Base-by-base conservation (phyloP, 2,888 invertebrate genomes). In the Coenonympha glycerion region DNA sequence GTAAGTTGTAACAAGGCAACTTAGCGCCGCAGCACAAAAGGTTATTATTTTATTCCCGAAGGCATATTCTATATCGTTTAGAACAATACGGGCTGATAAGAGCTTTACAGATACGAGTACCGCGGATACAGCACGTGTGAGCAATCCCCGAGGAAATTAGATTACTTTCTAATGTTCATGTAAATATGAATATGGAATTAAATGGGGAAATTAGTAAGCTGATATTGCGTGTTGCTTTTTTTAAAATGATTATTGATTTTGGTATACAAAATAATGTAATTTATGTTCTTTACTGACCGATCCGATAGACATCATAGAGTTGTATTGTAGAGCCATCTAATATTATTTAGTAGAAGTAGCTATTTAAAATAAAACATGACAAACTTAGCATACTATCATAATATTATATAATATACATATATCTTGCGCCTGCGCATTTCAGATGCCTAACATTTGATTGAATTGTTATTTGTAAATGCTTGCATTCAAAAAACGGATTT, bases 161-260 rank as follows among this genome's bases (percentile, higher is more conserved):
- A 45, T 45, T 33, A 34, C 45, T 24, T 24, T 22, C 34, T 45
- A 45, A 45, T 24, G 45, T 22, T 34, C 24, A 45, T 45, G 45
- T 45, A 45, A 45, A 45, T 34, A 45, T 45, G 45, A 45, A 34
- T 34, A 34, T 45, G 44, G 30, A 33, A 44, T 31, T 44, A 31
- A 44, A 33, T 22, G 21, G 33, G 13, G 33, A 13, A 22, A 44
- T 44, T 33, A 22, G 11, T 11, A 16, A 9, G 11, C 13, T 39
- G 31, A 11, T 31, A 31, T 21, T 22, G 15, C 30, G 31, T 31
- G 21, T 22, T 21, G 30, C 28, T 41, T 8, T 19, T 19, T 30
- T 41, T n/a, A 6, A 30, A 41, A 30, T 41, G 28, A 8, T 9
- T 16, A 11, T 15, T 13, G 15, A 24, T 13, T 2, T 30, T n/a